A percentile compares a stretch with the other conserved stretches of the same genome.
Conservation (phyloP, 2,113 vertebrate genomes). For the Enhydra lutris region DNA sequence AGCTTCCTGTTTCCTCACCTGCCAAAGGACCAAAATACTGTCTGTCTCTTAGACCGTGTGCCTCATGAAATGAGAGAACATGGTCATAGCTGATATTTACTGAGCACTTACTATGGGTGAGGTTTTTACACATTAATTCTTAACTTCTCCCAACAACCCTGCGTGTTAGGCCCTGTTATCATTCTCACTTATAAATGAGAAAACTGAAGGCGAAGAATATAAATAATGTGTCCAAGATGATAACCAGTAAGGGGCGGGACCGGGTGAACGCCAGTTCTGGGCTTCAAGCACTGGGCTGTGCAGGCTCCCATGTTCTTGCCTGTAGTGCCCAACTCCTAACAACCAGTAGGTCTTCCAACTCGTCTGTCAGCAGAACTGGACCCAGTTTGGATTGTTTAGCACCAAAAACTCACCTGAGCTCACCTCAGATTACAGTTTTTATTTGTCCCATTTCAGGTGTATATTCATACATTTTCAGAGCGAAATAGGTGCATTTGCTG, state of each 20-base stretch:
- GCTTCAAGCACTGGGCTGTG: neutral
- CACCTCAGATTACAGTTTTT: neutral
- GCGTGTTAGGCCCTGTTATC: neutral
- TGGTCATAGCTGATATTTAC: neutral
- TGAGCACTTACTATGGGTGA: neutral
- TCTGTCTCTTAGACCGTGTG: neutral
- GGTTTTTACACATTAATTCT: neutral
- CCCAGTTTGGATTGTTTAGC: neutral
- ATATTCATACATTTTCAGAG: neutral
- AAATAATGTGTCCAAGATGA: neutral
- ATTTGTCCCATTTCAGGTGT: neutral
- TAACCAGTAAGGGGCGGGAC: neutral
- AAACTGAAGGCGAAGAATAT: neutral
- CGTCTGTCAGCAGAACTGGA: neutral
- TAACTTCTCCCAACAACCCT: neutral
- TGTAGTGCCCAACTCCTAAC: neutral
- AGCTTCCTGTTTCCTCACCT: neutral
- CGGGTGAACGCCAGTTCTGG: neutral
- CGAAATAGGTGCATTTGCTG: neutral
- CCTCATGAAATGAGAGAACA: neutral
- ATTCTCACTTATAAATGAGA: neutral
- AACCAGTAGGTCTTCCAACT: neutral
- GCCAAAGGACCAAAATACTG: neutral
- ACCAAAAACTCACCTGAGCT: neutral
- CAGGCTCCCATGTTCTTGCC: neutral